A percentile compares a stretch with the other conserved stretches of the same genome.
Evolutionary conservation across 2,797 vertebrate species (phyloP).

Genomic region (Syncerus caffer): DNA sequence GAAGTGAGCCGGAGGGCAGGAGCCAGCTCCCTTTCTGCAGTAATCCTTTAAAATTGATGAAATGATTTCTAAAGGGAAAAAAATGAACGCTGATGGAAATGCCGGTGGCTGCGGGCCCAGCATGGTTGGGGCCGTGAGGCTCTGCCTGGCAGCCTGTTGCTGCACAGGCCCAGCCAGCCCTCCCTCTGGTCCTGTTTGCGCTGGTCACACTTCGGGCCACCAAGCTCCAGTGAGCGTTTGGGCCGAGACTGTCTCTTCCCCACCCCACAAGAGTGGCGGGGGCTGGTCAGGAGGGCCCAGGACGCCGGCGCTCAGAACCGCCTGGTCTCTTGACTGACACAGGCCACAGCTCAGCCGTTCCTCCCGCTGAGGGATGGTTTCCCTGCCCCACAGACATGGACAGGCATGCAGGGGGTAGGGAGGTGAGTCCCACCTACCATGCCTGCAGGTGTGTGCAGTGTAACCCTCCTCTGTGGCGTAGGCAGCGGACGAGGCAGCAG

Average conservation of each 20-base stretch:
- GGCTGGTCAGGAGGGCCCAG: neutral
- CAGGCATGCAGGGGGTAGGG: accelerated
- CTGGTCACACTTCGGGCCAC: neutral
- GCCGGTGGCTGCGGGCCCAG: accelerated
- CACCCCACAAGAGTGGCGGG: neutral
- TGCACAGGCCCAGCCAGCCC: neutral
- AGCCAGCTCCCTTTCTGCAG: neutral
- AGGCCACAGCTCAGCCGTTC: neutral
- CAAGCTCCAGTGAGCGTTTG: accelerated
- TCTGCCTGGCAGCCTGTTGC: neutral
- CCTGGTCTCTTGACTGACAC: neutral
- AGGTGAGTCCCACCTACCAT: no score
- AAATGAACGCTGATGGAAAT: no score
- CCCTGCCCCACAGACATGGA: neutral
- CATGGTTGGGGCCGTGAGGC: accelerated
- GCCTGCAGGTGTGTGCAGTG: neutral
- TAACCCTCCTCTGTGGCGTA: accelerated
- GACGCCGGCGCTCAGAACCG: accelerated
- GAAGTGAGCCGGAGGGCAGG: neutral
- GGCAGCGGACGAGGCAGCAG: accelerated
- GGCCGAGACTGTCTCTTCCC: neutral
- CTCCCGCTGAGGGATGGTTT: neutral
- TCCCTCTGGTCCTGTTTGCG: neutral
- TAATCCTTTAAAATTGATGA: neutral
- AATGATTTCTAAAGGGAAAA: neutral